Conservation (phyloP, 2,797 vertebrate genomes). For the Rhinella marina region DNA sequence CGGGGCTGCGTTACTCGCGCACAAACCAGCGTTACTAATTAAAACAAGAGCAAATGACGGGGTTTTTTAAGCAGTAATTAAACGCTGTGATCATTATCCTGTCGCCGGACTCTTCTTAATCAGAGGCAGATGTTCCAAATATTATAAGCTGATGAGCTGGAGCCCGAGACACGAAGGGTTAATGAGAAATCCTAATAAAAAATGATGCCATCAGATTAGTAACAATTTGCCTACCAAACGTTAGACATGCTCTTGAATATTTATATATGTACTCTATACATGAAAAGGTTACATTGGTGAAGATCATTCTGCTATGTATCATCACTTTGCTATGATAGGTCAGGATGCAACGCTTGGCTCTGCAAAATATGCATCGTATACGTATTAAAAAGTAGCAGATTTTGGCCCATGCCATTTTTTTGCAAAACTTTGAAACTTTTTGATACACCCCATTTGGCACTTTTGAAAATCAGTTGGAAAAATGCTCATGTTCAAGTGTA, state of each 20-base stretch:
- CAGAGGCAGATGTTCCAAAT: conserved; percentile 58
- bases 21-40: conserved; percentile 81
- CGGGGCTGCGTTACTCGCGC: conserved; percentile 74
- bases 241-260: conserved; percentile 22
- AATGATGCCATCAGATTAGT: conserved; percentile 45
- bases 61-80: conserved; percentile 81
- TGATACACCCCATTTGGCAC: no score
- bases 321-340: background rate
- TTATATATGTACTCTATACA: conserved; percentile 5
- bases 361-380: background rate
- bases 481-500: no score
- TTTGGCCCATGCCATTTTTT: no score
- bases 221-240: conserved; percentile 31
- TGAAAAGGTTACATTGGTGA: conserved; percentile 22
- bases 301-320: background rate
- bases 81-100: conserved; percentile 80
- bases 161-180: conserved; percentile 47
- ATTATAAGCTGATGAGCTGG: conserved; percentile 35
- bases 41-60: conserved; percentile 84
- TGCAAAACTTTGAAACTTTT: no score
- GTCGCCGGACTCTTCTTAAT: conserved; percentile 60
- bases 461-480: no score
- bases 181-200: conserved; percentile 52
- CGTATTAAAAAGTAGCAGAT: no score
- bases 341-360: background rate